These are phyloP conservation scores for Xanthorhoe designata DNA, from an alignment of 2,888 invertebrate species.

Conservation along the genomic window DNA sequence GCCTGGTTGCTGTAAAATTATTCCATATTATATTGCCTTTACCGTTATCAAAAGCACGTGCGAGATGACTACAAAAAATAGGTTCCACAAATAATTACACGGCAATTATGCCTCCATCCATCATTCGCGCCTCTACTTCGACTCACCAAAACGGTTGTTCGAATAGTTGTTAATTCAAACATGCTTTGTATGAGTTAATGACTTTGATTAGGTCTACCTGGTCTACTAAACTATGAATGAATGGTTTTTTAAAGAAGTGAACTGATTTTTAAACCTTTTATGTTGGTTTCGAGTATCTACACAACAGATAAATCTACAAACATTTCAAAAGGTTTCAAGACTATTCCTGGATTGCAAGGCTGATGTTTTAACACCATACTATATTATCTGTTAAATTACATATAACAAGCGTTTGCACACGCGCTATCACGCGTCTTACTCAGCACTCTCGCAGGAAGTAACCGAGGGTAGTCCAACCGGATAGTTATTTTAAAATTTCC, in stretches of 20 bases:
- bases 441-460: constrained; percentile 62
- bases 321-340: constrained; percentile 52
- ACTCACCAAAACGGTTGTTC: constrained; percentile 21
- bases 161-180: constrained; percentile 6
- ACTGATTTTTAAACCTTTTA: background rate
- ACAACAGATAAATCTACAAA: constrained; percentile 28
- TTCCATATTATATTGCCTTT: constrained; percentile 5
- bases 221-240: background rate
- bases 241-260: background rate
- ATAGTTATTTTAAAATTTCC: constrained; percentile 63
- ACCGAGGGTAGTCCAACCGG: constrained; percentile 60
- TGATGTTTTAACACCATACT: constrained; percentile 55
- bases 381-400: constrained; percentile 61
- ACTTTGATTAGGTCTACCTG: background rate
- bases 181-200: background rate
- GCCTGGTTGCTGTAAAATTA: background rate
- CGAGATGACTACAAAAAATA: constrained; percentile 26
- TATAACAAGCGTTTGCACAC: constrained; percentile 57
- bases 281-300: background rate
- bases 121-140: constrained; percentile 16
- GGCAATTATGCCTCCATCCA: constrained; percentile 31
- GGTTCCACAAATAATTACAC: constrained; percentile 32
- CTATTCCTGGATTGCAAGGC: constrained; percentile 38
- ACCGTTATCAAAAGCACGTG: constrained; percentile 24
- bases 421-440: constrained; percentile 60